Evolutionary conservation across 2,888 invertebrate genomes (phyloP).

Genomic region (Calameuta idolon): DNA sequence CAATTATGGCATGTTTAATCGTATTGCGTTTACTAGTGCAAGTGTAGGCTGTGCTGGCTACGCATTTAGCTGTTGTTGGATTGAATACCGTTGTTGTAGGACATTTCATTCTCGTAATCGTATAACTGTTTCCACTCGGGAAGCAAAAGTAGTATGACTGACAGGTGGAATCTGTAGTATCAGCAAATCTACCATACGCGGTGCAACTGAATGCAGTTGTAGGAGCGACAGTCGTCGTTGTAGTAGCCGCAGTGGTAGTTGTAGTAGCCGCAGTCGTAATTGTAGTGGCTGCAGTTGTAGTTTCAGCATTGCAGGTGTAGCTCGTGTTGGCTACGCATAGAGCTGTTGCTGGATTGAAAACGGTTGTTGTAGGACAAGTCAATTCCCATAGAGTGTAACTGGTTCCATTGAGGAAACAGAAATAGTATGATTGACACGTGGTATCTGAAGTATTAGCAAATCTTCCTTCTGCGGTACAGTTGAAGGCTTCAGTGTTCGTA

Average conservation of each 20-base stretch:
- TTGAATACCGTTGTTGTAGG: constrained; percentile 19
- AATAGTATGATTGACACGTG: constrained; percentile 32
- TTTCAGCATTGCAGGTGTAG: neutral
- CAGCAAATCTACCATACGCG: constrained; percentile 27
- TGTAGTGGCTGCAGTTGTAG: constrained; percentile 3
- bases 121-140: neutral
- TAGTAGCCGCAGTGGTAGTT: neutral
- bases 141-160: constrained; percentile 34
- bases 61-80: constrained; percentile 16
- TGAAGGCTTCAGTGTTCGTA: constrained; percentile 11
- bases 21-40: neutral
- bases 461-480: constrained; percentile 27
- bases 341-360: constrained; percentile 14
- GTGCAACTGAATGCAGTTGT: constrained; percentile 22
- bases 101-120: neutral
- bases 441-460: constrained; percentile 24
- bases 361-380: constrained; percentile 16
- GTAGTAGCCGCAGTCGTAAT: neutral
- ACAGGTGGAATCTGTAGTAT: constrained; percentile 26
- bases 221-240: constrained; percentile 9
- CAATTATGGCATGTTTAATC: neutral
- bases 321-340: constrained; percentile 1
- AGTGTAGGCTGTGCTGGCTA: neutral
- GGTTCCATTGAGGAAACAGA: constrained; percentile 22
- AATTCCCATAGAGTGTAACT: neutral